Percentiles rank a stretch among this genome's conserved stretches.
Conservation (phyloP, 2,113 vertebrate genomes). For the Cyprinodon tularosa region DNA sequence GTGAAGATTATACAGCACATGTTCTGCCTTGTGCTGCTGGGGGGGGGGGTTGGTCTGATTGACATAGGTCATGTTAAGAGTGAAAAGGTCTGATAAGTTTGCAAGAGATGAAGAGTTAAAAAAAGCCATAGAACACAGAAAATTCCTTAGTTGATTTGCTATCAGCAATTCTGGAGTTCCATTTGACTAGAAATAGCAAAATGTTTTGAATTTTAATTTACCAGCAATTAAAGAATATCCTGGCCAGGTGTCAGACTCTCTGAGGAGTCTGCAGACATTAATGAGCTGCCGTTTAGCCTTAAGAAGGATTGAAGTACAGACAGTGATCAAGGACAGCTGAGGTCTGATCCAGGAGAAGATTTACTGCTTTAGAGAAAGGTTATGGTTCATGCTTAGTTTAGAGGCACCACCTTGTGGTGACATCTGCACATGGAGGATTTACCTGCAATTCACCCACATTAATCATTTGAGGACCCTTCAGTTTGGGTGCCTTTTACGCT, state of each 20-base stretch:
- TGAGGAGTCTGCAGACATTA: slow-evolving; percentile 43
- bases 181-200: neutral
- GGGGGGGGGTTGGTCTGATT: slow-evolving; percentile 48
- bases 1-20: slow-evolving; percentile 74
- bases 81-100: slow-evolving; percentile 14
- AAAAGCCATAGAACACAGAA: neutral
- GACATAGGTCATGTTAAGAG: slow-evolving; percentile 42
- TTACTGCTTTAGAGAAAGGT: slow-evolving; percentile 16
- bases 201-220: neutral
- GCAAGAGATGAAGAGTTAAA: neutral
- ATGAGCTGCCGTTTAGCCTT: slow-evolving; percentile 48
- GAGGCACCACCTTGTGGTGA: slow-evolving; percentile 63
- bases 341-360: slow-evolving; percentile 39
- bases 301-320: slow-evolving; percentile 46
- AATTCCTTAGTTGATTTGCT: neutral
- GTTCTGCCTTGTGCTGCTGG: slow-evolving; percentile 58
- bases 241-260: slow-evolving; percentile 18
- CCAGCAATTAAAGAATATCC: neutral
- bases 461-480: neutral
- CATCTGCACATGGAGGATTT: slow-evolving; percentile 1
- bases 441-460: neutral
- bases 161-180: neutral
- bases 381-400: slow-evolving; percentile 2
- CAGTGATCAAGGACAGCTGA: slow-evolving; percentile 28
- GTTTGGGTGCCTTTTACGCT: neutral